Evolutionary conservation across 2,888 invertebrate genomes (phyloP).

Genomic region (Itoplectis maculator): DNA sequence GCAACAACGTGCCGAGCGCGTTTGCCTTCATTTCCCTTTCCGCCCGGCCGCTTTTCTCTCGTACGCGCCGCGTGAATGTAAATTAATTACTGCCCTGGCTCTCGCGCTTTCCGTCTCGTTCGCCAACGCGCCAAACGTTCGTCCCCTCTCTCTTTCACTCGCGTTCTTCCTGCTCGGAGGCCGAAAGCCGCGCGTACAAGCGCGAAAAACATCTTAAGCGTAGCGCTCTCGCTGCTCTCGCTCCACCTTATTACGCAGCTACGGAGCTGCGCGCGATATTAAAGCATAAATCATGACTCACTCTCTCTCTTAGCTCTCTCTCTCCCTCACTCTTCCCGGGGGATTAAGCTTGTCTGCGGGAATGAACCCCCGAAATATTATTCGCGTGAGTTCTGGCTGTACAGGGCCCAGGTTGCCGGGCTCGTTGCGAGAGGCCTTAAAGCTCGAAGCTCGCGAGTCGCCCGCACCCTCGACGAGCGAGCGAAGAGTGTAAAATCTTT

Average conservation of each 20-base stretch:
- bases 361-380: constrained; percentile 69
- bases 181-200: constrained; percentile 40
- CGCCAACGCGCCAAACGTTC: no score
- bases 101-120: constrained; percentile 37
- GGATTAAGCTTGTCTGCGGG: constrained; percentile 74
- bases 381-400: constrained; percentile 58
- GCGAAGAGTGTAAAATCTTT: constrained; percentile 63
- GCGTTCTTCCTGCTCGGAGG: constrained; percentile 9
- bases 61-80: constrained; percentile 80
- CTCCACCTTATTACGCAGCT: constrained; percentile 78
- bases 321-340: no score
- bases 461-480: neutral
- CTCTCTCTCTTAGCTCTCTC: no score
- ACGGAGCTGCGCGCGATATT: constrained; percentile 81
- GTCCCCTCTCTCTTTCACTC: constrained; percentile 31
- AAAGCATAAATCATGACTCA: constrained; percentile 83
- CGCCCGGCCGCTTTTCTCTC: constrained; percentile 73
- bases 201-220: constrained; percentile 81
- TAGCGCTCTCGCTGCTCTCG: constrained; percentile 66
- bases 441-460: neutral
- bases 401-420: constrained; percentile 19
- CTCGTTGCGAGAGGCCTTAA: no score
- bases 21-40: constrained; percentile 70
- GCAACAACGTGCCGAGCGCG: constrained; percentile 58
- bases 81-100: constrained; percentile 81